Conservation (phyloP, 2,797 vertebrate species). For the Limosa lapponica region DNA sequence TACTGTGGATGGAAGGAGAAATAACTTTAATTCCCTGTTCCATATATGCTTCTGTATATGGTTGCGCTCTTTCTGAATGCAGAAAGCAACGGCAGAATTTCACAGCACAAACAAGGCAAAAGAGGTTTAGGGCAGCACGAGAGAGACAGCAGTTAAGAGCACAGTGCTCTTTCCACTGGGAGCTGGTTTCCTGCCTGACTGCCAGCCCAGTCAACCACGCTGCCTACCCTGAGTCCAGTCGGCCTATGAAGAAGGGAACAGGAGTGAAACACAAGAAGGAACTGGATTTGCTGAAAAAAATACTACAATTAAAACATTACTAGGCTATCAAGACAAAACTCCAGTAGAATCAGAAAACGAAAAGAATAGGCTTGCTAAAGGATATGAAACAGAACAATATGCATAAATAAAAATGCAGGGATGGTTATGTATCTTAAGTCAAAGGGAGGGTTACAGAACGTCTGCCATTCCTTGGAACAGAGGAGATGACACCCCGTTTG, state of each 20-base stretch:
- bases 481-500: not conserved
- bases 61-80: not conserved
- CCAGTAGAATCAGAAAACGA: not conserved
- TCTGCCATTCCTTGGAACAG: not conserved
- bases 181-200: not conserved
- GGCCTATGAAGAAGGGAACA: not conserved
- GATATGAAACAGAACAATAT: not conserved
- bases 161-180: not conserved
- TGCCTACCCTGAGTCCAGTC: not conserved
- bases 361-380: not conserved
- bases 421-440: not conserved
- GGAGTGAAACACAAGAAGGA: not conserved
- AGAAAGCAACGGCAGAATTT: not conserved
- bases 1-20: not conserved
- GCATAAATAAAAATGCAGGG: not conserved
- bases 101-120: not conserved
- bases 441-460: not conserved
- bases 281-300: not conserved
- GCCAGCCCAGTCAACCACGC: not conserved
- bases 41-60: not conserved
- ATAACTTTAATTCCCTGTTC: not conserved
- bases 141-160: not conserved
- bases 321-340: not conserved
- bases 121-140: not conserved
- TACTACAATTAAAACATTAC: not conserved